Percentiles rank a stretch among this genome's conserved stretches.
Evolutionary conservation across 1,140 invertebrate species (phyloP).

Genomic region (Caenorhabditis remanei): DNA sequence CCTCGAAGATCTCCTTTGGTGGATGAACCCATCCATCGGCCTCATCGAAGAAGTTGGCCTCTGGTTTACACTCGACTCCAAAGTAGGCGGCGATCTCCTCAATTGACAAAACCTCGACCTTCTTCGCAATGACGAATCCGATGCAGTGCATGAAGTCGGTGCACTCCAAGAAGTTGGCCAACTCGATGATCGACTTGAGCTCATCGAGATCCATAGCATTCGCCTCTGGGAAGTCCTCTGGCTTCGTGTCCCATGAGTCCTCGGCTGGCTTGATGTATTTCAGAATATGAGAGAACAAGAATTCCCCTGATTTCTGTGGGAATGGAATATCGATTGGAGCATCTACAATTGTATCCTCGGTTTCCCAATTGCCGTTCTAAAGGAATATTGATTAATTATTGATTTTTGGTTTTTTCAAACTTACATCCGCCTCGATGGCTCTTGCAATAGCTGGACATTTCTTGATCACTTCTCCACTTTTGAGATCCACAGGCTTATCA

Average conservation of each 20-base stretch:
- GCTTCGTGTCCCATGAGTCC: not conserved
- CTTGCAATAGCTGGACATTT: not conserved
- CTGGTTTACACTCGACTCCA: not conserved
- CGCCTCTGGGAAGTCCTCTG: not conserved
- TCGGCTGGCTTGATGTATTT: not conserved
- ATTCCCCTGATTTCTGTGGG: not conserved
- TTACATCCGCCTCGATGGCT: not conserved
- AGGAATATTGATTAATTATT: too few species aligned
- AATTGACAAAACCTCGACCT: not conserved
- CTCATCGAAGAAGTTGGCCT: slow-evolving; percentile 1
- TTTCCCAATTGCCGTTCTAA: not conserved
- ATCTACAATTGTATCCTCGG: not conserved
- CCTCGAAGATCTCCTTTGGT: not conserved
- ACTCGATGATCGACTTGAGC: not conserved
- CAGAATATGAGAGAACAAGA: not conserved
- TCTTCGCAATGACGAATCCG: not conserved
- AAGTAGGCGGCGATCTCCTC: not conserved
- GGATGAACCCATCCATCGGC: not conserved
- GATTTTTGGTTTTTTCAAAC: not conserved
- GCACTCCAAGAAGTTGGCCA: not conserved
- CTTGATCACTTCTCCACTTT: not conserved
- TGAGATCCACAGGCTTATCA: too few species aligned
- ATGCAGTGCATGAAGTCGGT: not conserved
- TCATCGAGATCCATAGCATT: not conserved
- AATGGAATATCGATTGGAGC: not conserved